Percentiles rank a stretch among this genome's conserved stretches.
phyloP scores from a whole-genome alignment of 2,113 vertebrate genomes.

The Eleginops maclovinus region DNA sequence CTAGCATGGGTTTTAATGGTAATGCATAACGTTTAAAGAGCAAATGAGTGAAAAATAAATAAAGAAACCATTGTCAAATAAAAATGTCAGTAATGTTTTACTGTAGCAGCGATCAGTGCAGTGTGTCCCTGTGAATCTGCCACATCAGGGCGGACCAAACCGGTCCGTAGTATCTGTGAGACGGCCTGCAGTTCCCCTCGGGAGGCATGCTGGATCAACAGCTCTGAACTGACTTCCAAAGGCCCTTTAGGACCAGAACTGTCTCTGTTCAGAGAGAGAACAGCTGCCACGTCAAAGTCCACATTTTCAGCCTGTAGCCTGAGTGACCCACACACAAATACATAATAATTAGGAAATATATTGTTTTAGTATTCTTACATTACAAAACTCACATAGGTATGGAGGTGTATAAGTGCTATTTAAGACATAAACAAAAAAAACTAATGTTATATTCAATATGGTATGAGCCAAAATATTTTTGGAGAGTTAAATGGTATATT shows the following conservation, averaged over 20 bases:
- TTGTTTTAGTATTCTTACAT: too few species aligned
- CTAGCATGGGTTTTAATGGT: neutral
- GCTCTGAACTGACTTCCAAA: slow-evolving; percentile 82
- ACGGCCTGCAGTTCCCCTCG: slow-evolving; percentile 79
- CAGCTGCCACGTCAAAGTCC: slow-evolving; percentile 79
- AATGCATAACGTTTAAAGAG: neutral
- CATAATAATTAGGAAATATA: accelerated
- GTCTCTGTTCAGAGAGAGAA: slow-evolving; percentile 79
- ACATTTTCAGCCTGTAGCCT: slow-evolving; percentile 63
- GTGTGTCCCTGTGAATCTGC: slow-evolving; percentile 85
- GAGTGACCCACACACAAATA: slow-evolving; percentile 21
- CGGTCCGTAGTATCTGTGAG: slow-evolving; percentile 71
- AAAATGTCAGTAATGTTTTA: slow-evolving; percentile 63
- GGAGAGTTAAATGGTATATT: too few species aligned
- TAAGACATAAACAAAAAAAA: too few species aligned
- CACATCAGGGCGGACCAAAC: slow-evolving; percentile 82
- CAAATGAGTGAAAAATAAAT: neutral
- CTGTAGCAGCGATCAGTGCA: slow-evolving; percentile 86
- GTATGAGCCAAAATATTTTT: too few species aligned
- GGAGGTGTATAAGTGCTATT: too few species aligned
- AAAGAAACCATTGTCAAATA: neutral
- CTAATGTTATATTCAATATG: too few species aligned
- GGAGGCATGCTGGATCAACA: slow-evolving; percentile 83
- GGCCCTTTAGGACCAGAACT: slow-evolving; percentile 82
- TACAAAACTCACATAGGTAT: too few species aligned